A percentile compares a stretch with the other conserved stretches of the same genome.
phyloP scores from a whole-genome alignment of 2,113 vertebrate genomes.

The Gila orcuttii region DNA sequence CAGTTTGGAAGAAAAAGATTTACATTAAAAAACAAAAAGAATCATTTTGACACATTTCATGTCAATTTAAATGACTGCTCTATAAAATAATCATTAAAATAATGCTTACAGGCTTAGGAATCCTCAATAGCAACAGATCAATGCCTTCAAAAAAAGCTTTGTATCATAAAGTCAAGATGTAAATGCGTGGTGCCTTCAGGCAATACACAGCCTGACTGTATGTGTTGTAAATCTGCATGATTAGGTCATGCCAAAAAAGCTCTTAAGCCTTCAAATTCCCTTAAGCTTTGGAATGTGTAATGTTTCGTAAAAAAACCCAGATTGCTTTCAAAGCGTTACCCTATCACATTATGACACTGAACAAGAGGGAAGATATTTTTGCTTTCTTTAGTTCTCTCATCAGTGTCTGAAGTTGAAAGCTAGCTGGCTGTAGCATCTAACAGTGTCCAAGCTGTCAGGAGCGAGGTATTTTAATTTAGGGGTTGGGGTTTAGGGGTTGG shows the following conservation, averaged over 20 bases:
- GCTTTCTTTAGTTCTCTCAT: constrained; percentile 10
- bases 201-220: constrained; percentile 22
- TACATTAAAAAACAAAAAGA: too few relatives aligned
- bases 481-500: constrained; percentile 4
- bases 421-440: neutral
- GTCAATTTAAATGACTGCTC: neutral
- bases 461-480: constrained; percentile 12
- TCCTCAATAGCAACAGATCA: neutral
- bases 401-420: constrained; percentile 7
- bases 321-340: neutral
- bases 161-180: constrained; percentile 21
- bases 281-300: constrained; percentile 50
- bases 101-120: neutral
- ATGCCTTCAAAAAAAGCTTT: neutral
- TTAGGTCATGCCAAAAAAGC: constrained; percentile 44
- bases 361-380: neutral
- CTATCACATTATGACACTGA: neutral
- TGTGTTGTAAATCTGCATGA: constrained; percentile 49
- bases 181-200: constrained; percentile 41
- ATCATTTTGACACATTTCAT: neutral
- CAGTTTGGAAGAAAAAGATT: neutral
- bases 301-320: neutral
- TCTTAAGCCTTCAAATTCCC: constrained; percentile 57
- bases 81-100: neutral
- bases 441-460: constrained; percentile 8